Evolutionary conservation across 2,797 vertebrate genomes (phyloP).

Genomic region (Potorous gilbertii): DNA sequence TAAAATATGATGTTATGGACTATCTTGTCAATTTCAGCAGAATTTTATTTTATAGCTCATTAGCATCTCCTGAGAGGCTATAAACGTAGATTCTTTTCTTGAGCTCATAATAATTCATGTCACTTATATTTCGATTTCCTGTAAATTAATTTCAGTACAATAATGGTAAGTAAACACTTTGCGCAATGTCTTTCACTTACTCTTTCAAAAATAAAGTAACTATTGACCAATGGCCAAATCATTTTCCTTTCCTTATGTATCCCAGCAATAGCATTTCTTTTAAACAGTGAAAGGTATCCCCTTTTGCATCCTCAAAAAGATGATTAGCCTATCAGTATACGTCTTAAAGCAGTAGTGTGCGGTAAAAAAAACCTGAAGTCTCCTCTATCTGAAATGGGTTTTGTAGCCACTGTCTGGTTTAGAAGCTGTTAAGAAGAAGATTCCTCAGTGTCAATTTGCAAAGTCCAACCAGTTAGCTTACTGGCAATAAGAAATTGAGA

Average conservation of each 20-base stretch:
- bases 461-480: neutral
- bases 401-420: neutral
- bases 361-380: neutral
- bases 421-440: neutral
- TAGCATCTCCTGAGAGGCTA: neutral
- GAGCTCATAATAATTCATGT: neutral
- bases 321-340: neutral
- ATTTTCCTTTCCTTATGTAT: neutral
- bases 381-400: neutral
- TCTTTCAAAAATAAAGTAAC: neutral
- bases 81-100: neutral
- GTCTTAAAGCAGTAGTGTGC: neutral
- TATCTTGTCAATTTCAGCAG: neutral
- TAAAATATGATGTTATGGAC: neutral
- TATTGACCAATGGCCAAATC: neutral
- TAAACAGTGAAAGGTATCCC: neutral
- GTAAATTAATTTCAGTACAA: neutral
- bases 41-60: slow-evolving; percentile 12
- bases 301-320: neutral
- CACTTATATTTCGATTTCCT: neutral
- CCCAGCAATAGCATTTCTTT: neutral
- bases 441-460: neutral
- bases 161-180: neutral
- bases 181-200: neutral
- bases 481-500: neutral